Percentiles rank a stretch among this genome's conserved stretches.
phyloP scores from a whole-genome alignment of 2,888 invertebrate genomes.

The Agonum fuliginosum region DNA sequence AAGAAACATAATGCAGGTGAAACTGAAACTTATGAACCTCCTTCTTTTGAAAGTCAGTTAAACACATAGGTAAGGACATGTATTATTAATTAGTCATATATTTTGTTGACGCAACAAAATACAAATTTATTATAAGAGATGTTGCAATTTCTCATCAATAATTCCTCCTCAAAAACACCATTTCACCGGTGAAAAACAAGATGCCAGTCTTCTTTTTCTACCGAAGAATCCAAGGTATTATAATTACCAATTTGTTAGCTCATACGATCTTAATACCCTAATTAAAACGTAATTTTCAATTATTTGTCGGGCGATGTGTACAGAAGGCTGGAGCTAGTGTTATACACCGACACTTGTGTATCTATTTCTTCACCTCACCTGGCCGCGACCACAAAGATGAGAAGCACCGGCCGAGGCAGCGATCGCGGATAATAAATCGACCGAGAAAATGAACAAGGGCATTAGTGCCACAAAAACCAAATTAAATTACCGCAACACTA shows the following conservation, averaged over 20 bases:
- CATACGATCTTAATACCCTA: conserved; percentile 31
- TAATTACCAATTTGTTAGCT: conserved; percentile 40
- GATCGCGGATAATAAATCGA: conserved; percentile 50
- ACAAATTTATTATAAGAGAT: no score
- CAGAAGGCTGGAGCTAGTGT: not conserved
- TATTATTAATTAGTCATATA: no score
- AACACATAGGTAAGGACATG: no score
- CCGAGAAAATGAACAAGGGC: conserved; percentile 22
- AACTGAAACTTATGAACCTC: no score
- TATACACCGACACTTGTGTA: conserved; percentile 8
- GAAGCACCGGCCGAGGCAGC: not conserved
- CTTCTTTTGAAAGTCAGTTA: no score
- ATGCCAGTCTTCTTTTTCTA: no score
- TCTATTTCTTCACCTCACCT: conserved; percentile 20
- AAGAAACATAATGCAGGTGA: no score
- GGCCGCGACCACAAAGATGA: conserved; percentile 5
- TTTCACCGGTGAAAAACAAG: no score
- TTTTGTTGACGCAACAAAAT: no score
- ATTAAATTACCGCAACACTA: conserved; percentile 53
- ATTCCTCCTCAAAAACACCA: no score
- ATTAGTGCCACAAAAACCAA: conserved; percentile 51
- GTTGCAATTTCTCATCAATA: no score
- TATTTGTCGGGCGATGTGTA: conserved; percentile 40
- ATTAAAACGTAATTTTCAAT: conserved; percentile 54
- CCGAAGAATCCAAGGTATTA: conserved; percentile 12